phyloP scores from a whole-genome alignment of 1,140 invertebrate species.

The Drosophila willistoni region DNA sequence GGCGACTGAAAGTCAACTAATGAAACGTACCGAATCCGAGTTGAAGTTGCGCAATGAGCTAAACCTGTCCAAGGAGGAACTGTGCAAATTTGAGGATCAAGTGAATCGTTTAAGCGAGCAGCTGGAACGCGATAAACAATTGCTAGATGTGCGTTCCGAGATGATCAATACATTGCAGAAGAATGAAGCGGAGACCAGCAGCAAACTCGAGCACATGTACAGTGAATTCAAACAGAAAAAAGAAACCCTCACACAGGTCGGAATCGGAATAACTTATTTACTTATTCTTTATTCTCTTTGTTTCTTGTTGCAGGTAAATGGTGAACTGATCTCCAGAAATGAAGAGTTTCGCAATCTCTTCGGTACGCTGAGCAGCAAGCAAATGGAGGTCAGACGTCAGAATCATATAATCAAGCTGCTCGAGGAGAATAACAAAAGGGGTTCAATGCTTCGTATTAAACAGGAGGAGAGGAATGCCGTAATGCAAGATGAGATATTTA shows the following conservation, averaged over 20 bases:
- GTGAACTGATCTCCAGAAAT: slow-evolving; percentile 84
- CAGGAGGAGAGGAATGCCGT: slow-evolving; percentile 86
- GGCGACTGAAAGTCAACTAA: not conserved
- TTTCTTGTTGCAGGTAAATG: slow-evolving; percentile 81
- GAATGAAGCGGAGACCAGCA: slow-evolving; percentile 36
- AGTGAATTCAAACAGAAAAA: slow-evolving; percentile 48
- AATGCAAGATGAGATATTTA: slow-evolving; percentile 84
- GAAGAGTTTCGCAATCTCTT: slow-evolving; percentile 85
- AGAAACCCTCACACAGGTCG: slow-evolving; percentile 51
- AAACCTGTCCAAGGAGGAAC: slow-evolving; percentile 22
- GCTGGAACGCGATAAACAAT: slow-evolving; percentile 35
- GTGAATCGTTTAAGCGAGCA: slow-evolving; percentile 36
- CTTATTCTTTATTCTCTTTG: slow-evolving; percentile 3
- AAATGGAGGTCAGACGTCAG: slow-evolving; percentile 85
- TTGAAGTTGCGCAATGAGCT: slow-evolving; percentile 20
- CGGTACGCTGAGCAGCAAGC: slow-evolving; percentile 84
- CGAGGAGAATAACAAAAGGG: slow-evolving; percentile 86
- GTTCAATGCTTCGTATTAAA: slow-evolving; percentile 85
- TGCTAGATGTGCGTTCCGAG: slow-evolving; percentile 50
- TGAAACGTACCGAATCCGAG: not conserved
- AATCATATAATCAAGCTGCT: slow-evolving; percentile 86
- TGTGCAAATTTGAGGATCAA: slow-evolving; percentile 15
- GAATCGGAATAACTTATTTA: not conserved
- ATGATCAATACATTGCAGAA: slow-evolving; percentile 57
- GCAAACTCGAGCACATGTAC: slow-evolving; percentile 45